These are phyloP conservation scores for Drosophila mimetica DNA, from an alignment of 2,888 invertebrate genomes.

Conservation along the genomic window DNA sequence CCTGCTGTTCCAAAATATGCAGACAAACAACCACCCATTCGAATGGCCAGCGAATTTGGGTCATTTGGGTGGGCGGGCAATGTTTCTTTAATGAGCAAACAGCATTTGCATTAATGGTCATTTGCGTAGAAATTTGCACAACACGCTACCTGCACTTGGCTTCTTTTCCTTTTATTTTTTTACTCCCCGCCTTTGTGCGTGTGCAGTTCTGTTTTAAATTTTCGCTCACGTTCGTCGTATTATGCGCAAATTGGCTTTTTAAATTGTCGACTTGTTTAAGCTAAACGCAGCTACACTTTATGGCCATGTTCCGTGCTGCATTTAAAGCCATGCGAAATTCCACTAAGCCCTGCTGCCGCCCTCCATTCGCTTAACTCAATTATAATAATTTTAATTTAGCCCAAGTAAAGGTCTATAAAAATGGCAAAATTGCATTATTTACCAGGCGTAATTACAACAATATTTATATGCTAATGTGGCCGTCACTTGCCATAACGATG, in stretches of 20 bases:
- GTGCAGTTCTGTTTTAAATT: constrained; percentile 66
- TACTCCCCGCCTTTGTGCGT: constrained; percentile 13
- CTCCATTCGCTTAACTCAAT: constrained; percentile 51
- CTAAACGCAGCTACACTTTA: constrained; percentile 81
- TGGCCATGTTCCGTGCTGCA: constrained; percentile 79
- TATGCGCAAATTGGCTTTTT: constrained; percentile 82
- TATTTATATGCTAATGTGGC: constrained; percentile 57
- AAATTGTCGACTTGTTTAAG: constrained; percentile 78
- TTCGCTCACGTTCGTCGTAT: constrained; percentile 80
- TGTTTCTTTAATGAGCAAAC: constrained; percentile 67
- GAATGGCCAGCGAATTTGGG: constrained; percentile 54
- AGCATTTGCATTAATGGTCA: constrained; percentile 64
- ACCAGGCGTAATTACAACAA: constrained; percentile 65
- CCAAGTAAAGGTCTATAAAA: constrained; percentile 36
- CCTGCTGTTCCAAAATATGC: not conserved
- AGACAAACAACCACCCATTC: constrained; percentile 17
- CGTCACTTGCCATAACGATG: constrained; percentile 23
- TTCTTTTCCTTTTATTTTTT: constrained; percentile 2
- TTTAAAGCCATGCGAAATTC: constrained; percentile 79
- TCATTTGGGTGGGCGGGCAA: constrained; percentile 57
- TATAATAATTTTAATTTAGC: constrained; percentile 66
- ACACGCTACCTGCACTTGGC: constrained; percentile 29
- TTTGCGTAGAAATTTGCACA: constrained; percentile 51
- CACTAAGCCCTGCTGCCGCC: constrained; percentile 43
- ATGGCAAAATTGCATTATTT: constrained; percentile 68